Conservation (phyloP, 2,888 invertebrate genomes). For the Pachymerium ferrugineum region DNA sequence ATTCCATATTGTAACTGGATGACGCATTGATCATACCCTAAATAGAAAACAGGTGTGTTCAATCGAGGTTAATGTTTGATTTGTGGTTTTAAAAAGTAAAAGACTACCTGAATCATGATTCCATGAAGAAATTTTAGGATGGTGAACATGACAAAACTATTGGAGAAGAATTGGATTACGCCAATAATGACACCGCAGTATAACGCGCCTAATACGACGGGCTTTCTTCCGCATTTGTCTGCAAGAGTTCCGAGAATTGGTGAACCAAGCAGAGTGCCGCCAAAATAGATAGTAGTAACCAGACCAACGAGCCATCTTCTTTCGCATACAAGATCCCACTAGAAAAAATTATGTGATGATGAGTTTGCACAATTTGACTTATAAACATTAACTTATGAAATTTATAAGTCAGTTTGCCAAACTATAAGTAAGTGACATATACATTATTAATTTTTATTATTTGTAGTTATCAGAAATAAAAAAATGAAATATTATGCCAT, state of each 20-base stretch:
- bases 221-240: constrained; percentile 27
- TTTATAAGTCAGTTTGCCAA: no score
- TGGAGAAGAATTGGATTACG: constrained; percentile 28
- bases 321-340: constrained; percentile 31
- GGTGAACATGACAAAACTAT: constrained; percentile 19
- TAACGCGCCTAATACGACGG: constrained; percentile 1
- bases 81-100: neutral
- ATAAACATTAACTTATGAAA: neutral
- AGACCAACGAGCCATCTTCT: constrained; percentile 1
- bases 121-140: constrained; percentile 28
- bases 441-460: no score
- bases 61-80: neutral
- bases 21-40: constrained; percentile 28
- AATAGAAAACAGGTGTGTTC: neutral
- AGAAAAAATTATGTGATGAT: neutral
- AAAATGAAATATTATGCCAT: no score
- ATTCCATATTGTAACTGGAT: neutral
- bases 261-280: constrained; percentile 27
- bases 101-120: constrained; percentile 23
- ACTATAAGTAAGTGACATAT: no score
- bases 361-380: neutral
- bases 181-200: neutral
- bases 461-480: no score
- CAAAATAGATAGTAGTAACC: constrained; percentile 2
- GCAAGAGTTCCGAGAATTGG: neutral